Evolutionary conservation across 2,113 vertebrate genomes (phyloP), one percentile per base, ranked within the genome.

Genomic region (Festucalex cinctus): DNA sequence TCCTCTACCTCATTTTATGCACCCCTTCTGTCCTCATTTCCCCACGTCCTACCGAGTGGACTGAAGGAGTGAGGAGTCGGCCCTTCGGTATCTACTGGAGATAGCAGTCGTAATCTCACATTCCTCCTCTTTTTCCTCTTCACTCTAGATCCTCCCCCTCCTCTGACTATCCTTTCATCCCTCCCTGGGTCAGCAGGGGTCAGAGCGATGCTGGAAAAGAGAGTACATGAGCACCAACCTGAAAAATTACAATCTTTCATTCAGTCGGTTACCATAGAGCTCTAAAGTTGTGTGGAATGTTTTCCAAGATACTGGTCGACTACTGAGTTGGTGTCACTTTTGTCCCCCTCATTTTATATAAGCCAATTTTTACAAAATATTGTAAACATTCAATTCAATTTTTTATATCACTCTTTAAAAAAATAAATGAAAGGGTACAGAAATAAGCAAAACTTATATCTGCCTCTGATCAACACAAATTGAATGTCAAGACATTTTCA

Each of bases 41-140:
- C 36, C 22, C 36, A 20, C 39, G 48, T 73, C 36, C 71, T 73
- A 81, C 87, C 81, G 75, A 72, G 26, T 3, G 73, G 76, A 62
- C 73, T 79, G 81, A 83, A 85, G 82, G 76, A 85, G 83, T 81
- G 81, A 81, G 81, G 76, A 88, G 81, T 85, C 73, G 60, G 84
- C 80, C 79, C 71, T 75, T 85, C 75, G 36, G 79, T 90, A 88
- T 88, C 84, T 77, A 43, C 59, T 59, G 58, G 26, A 85, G 90
- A 91, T 89, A 91, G 85, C 77, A 76, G 68, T 69, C 24, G 51
- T 85, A 88, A 88, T 88, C 86, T 87, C 76, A 77, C 86, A 87
- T 90, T 89, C 88, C 88, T 87, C 77, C 78, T 81, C 78, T 91
- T 85, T 88, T 79, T 83, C 78, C 76, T 76, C 70, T 83, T 92